These are phyloP conservation scores for Ormia ochracea DNA, from an alignment of 2,888 invertebrate genomes.

Conservation along the genomic window DNA sequence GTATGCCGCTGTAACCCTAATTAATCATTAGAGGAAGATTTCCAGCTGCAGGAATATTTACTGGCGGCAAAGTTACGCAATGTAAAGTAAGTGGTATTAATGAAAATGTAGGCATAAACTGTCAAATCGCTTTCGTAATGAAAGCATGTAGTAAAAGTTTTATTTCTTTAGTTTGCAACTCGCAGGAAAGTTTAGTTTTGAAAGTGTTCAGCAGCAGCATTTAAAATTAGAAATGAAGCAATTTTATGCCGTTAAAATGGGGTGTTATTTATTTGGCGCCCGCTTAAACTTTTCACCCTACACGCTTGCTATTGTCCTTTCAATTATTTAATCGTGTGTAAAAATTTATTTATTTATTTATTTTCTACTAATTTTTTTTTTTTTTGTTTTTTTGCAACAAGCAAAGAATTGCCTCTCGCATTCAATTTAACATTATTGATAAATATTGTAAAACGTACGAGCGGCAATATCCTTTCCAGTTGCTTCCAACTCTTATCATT, in stretches of 20 bases:
- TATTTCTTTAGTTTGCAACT: neutral
- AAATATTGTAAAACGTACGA: neutral
- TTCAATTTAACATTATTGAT: conserved; percentile 28
- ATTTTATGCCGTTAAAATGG: conserved; percentile 59
- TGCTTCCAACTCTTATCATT: conserved; percentile 38
- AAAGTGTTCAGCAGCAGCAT: neutral
- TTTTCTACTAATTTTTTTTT: conserved; percentile 40
- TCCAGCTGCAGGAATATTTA: neutral
- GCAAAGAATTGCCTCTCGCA: neutral
- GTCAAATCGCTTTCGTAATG: conserved; percentile 8
- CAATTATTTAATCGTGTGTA: conserved; percentile 73
- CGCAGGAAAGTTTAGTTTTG: conserved; percentile 14
- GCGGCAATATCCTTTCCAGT: neutral
- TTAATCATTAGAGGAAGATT: conserved; percentile 50
- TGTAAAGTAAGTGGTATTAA: too few relatives aligned
- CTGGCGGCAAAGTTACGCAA: neutral
- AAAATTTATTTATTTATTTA: too few relatives aligned
- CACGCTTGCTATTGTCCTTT: conserved; percentile 22
- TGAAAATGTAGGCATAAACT: neutral
- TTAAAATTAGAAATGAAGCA: conserved; percentile 32
- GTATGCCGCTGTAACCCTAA: conserved; percentile 26
- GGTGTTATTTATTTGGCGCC: conserved; percentile 44
- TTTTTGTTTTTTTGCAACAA: neutral
- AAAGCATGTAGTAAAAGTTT: conserved; percentile 44
- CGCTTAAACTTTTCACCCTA: conserved; percentile 27